Evolutionary conservation across 1,140 invertebrate genomes (phyloP), one percentile per base, ranked within the genome.

Genomic region (Galendromus occidentalis): DNA sequence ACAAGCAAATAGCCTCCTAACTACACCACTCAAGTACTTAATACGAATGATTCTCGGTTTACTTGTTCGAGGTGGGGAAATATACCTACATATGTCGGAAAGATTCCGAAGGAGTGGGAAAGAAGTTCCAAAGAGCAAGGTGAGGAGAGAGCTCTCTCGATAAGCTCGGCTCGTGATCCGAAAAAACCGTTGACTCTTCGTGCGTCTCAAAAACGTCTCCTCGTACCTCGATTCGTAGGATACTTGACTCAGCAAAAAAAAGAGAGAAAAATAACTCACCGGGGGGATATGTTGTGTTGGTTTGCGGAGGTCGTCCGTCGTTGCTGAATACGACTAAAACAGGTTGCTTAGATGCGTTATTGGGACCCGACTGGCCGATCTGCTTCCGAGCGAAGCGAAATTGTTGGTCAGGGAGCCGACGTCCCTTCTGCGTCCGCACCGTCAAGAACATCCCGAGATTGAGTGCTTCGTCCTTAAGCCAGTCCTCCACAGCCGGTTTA

Each of bases 321-420:
- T 77, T 73, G 0, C 74, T 74, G 69, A 76, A 79, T 0, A 77
- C 68, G 17, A 79, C 75, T 6, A 79, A 71, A 22, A 76, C 73
- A 25, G 77, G 77, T 63, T 76, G 76, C 63, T 74, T 75, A 75
- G 64, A 75, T 73, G 64, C 76, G 75, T 65, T 29, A 22, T 33
- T 25, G 2, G 51, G 33, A 9, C 51, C 33, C 14, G 51, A 17
- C 33, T 17, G 25, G 14, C 51, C 51, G 14, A 22, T 25, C 22
- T 59, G 51, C 22, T 59, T 59, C 25, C 51, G 51, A 9, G 51
- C 51, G 51, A 59, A 59, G 20, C 51, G 51, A 9, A 59, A 59
- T 9, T 59, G 51, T 33, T 59, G 51, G 33, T 59, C 51, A 25
- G 51, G 51, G 25, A 59, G 25, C 14, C 51, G 51, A 25, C 51